Evolutionary conservation across 2,888 invertebrate genomes (phyloP).

Genomic region (Leucoma salicis): DNA sequence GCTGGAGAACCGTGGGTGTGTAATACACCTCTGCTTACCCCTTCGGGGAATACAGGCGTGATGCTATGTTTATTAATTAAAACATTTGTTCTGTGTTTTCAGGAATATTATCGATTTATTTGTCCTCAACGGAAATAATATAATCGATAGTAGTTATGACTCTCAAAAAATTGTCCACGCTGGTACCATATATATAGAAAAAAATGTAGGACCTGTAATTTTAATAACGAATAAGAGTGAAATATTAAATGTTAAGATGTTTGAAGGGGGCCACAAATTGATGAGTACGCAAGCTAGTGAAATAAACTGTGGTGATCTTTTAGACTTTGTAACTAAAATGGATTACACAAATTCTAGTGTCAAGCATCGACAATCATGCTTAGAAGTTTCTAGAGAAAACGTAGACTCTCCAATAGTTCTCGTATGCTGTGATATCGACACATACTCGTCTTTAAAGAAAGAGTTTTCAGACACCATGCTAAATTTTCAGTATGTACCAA

Average conservation of each 20-base stretch:
- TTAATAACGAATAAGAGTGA: too few species aligned
- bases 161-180: slow-evolving; percentile 11
- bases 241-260: too few species aligned
- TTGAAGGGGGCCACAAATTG: too few species aligned
- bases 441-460: too few species aligned
- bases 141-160: background rate
- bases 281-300: slow-evolving; percentile 4
- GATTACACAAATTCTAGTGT: background rate
- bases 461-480: background rate
- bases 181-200: slow-evolving; percentile 12
- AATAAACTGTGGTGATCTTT: slow-evolving; percentile 8
- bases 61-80: too few species aligned
- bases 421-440: slow-evolving; percentile 7
- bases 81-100: slow-evolving; percentile 7
- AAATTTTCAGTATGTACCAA: slow-evolving; percentile 5
- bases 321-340: slow-evolving; percentile 10
- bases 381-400: background rate
- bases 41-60: too few species aligned
- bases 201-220: background rate
- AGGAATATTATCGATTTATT: slow-evolving; percentile 24
- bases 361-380: slow-evolving; percentile 5
- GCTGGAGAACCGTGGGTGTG: too few species aligned
- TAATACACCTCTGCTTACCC: too few species aligned
- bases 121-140: slow-evolving; percentile 8
- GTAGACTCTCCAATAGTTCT: slow-evolving; percentile 9